Evolutionary conservation across 92 coral and sea anemone genomes (phyloP).

Genomic region (Virgularia gustaviana): DNA sequence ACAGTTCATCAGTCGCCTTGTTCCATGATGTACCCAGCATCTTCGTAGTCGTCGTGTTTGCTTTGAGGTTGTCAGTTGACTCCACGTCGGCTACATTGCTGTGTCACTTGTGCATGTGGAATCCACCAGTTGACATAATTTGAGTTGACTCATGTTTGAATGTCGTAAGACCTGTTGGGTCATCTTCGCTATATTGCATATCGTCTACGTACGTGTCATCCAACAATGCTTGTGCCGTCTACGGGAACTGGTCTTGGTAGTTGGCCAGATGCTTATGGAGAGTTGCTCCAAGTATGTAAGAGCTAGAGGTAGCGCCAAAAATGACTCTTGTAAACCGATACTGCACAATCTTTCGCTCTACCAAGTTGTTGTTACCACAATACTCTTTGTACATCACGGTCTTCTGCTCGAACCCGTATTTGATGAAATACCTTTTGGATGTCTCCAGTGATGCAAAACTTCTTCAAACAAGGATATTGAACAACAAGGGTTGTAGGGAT

Average conservation of each 20-base stretch:
- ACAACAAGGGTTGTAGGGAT: constrained; percentile 51
- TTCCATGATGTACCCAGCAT: constrained; percentile 22
- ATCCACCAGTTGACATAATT: constrained; percentile 54
- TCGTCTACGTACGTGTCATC: constrained; percentile 20
- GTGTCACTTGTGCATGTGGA: constrained; percentile 66
- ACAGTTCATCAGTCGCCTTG: not conserved
- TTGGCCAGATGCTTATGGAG: not conserved
- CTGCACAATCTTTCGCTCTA: not conserved
- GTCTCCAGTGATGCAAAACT: not conserved
- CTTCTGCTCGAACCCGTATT: not conserved
- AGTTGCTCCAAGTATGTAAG: not conserved
- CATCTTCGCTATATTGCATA: constrained; percentile 2
- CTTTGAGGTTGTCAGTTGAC: not conserved
- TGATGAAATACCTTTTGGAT: constrained; percentile 6
- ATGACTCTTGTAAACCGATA: not conserved
- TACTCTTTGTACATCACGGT: constrained; percentile 5
- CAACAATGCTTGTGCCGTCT: not conserved
- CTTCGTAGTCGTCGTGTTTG: not conserved
- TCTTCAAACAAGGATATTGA: no score
- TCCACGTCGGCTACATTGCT: constrained; percentile 51
- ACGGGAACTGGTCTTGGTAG: not conserved
- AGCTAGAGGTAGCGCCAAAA: not conserved
- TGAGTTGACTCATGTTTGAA: constrained; percentile 58
- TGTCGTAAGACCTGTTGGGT: not conserved
- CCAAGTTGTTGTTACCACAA: constrained; percentile 11